Evolutionary conservation across 1,140 invertebrate genomes (phyloP), one percentile per base, ranked within the genome.

Genomic region (Lysiphlebus fabarum): DNA sequence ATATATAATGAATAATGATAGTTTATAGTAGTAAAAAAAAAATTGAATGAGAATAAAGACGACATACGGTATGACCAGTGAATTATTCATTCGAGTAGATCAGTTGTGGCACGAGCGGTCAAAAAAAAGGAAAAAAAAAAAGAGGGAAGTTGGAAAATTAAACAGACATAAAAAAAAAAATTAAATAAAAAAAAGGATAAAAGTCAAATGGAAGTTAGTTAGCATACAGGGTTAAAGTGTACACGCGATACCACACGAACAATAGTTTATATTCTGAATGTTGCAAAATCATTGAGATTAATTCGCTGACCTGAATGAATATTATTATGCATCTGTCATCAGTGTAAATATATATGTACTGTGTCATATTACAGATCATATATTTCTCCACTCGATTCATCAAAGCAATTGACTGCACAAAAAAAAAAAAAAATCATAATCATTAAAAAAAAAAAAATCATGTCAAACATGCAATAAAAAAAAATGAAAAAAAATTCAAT

Each of bases 271-370:
- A 3, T 17, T 17, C 17, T 17, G 17, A 17, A 17, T 26, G 33
- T 64, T 67, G 66, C 65, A 41, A 64, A 67, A 67, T 73, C 70
- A 71, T 71, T 62, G 62, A 55, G 56, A 58, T 66, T 70, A 66
- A 71, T 71, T 64, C 58, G 34, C 47, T 49, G 47, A 49, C 47
- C 47, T 40, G 17, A 17, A 17, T 17, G 17, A 17, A 17, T 17
- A 17, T 33, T 33, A 49, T 49, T 33, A 56, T 44, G 37, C 43
- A 56, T 45, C 54, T 56, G 41, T 56, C 41, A 44, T 17, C 42
- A 14, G 47, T 49, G 34, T 33, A 11, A 49, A 17, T 33, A 49
- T 49, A n/a, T n/a, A n/a, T n/a, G n/a, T n/a, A 33, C 33, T 33
- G 26, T 11, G 45, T 14, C 45, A 17, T 17, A 17, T 17, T 17